phyloP scores from a whole-genome alignment of 92 coral and sea anemone species.

The Epizoanthus illoricatus region DNA sequence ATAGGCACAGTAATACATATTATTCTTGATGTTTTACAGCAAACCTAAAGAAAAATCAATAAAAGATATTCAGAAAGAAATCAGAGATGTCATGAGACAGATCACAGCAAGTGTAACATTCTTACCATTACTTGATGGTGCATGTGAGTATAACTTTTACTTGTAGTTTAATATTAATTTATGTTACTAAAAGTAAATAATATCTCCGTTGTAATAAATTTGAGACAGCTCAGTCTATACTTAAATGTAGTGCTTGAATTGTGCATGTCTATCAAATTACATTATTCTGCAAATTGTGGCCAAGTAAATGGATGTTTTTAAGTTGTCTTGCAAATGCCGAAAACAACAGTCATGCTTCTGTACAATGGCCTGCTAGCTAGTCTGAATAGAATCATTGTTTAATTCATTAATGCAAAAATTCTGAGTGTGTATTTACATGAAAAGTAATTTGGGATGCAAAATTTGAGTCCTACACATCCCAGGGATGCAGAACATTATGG shows the following conservation, averaged over 20 bases:
- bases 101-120: constrained; percentile 97
- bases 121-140: constrained; percentile 92
- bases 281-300: no score
- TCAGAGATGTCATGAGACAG: constrained; percentile 93
- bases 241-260: not conserved
- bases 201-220: not conserved
- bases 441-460: no score
- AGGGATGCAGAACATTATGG: no score
- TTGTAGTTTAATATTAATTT: not conserved
- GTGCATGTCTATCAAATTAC: not conserved
- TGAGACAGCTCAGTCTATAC: not conserved
- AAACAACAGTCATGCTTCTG: no score
- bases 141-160: constrained; percentile 65
- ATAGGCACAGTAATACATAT: not conserved
- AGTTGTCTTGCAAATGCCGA: no score
- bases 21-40: constrained; percentile 42
- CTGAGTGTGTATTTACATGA: no score
- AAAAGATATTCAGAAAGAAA: constrained; percentile 93
- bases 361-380: not conserved
- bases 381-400: not conserved
- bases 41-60: constrained; percentile 87
- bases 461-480: no score
- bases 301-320: no score
- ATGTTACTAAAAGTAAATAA: not conserved
- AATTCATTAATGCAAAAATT: no score